Percentiles rank a stretch among this genome's conserved stretches.
These are phyloP conservation scores for Hephaestus fuliginosus DNA, from an alignment of 2,797 vertebrate species.

Conservation along the genomic window DNA sequence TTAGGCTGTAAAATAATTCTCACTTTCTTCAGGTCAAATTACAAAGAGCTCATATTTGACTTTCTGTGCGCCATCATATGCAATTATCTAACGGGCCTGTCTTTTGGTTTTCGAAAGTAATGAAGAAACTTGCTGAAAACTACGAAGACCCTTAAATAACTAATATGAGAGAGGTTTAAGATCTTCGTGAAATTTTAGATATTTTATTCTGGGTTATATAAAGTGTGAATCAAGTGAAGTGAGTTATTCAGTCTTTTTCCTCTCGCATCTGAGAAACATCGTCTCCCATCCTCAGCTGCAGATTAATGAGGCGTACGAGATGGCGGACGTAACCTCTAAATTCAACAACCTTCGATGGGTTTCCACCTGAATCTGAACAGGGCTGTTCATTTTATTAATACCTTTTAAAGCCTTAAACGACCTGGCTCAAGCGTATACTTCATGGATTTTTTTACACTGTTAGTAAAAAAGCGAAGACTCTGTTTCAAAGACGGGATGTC, in stretches of 20 bases:
- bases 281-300: background rate
- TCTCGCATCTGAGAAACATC: slow-evolving; percentile 13
- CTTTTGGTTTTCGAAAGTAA: slow-evolving; percentile 9
- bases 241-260: background rate
- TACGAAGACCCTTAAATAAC: background rate
- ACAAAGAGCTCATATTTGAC: background rate
- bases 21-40: background rate
- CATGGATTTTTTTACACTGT: background rate
- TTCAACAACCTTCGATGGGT: background rate
- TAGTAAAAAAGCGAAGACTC: background rate
- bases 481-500: background rate
- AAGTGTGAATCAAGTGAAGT: slow-evolving; percentile 32
- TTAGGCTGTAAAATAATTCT: slow-evolving; percentile 4
- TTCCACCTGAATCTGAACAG: slow-evolving; percentile 8
- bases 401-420: background rate
- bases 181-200: slow-evolving; percentile 22
- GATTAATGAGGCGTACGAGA: slow-evolving; percentile 17
- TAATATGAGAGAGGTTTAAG: slow-evolving; percentile 36
- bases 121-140: slow-evolving; percentile 23
- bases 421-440: slow-evolving; percentile 4
- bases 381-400: background rate
- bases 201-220: slow-evolving; percentile 35
- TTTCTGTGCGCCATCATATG: background rate
- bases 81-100: slow-evolving; percentile 22
- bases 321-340: background rate